Conservation (phyloP, 2,113 vertebrate genomes). For the Arothron firmamentum region DNA sequence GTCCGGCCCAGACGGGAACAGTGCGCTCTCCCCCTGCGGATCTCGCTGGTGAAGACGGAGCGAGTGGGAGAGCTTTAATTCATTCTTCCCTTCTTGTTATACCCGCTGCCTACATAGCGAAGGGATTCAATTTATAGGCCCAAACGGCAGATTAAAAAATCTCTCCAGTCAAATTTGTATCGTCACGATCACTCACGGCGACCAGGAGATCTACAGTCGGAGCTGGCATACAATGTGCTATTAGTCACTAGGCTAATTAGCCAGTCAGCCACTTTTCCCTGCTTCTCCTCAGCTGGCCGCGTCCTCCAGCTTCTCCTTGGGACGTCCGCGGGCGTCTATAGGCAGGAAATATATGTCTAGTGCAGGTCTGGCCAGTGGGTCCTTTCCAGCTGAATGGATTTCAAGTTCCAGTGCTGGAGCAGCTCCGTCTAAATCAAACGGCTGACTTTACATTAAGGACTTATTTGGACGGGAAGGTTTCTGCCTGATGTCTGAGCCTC, state of each 20-base stretch:
- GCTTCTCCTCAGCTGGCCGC: background rate
- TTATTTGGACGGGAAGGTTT: too few relatives aligned
- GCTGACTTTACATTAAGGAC: too few relatives aligned
- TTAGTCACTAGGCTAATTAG: background rate
- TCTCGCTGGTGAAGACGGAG: slow-evolving; percentile 15
- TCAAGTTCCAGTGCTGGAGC: background rate
- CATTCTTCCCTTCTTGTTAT: slow-evolving; percentile 7
- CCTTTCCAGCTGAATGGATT: background rate
- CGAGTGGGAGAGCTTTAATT: slow-evolving; percentile 17
- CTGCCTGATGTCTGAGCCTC: too few relatives aligned
- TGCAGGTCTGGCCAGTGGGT: background rate
- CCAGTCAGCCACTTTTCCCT: background rate
- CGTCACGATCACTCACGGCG: slow-evolving; percentile 9
- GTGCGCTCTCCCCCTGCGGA: background rate
- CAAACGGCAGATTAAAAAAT: slow-evolving; percentile 2
- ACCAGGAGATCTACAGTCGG: slow-evolving; percentile 4
- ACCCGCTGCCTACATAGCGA: slow-evolving; percentile 13
- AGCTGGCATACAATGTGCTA: background rate
- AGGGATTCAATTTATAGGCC: background rate
- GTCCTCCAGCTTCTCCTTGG: background rate
- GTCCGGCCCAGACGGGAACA: slow-evolving; percentile 41
- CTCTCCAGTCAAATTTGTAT: slow-evolving; percentile 4
- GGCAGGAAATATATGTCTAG: background rate
- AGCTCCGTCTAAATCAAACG: background rate
- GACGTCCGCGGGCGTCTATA: background rate